phyloP scores from a whole-genome alignment of 2,888 invertebrate genomes.

The Augochlorella aurata region DNA sequence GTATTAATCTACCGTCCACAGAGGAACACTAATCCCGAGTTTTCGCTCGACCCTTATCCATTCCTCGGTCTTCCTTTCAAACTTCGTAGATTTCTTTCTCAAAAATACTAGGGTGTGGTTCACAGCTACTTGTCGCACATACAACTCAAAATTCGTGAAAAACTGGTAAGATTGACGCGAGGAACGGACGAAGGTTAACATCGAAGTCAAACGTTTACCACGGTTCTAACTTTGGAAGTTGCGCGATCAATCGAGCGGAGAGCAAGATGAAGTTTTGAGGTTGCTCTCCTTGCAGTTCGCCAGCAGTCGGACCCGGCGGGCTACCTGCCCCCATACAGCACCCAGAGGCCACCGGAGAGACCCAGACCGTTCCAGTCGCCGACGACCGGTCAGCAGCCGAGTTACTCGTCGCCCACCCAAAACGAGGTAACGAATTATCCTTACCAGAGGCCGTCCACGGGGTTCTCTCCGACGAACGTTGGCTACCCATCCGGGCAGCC shows the following conservation, averaged over 20 bases:
- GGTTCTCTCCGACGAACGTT: slow-evolving; percentile 69
- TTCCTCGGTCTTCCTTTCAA: background rate
- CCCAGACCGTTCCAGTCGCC: slow-evolving; percentile 88
- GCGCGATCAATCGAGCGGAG: background rate
- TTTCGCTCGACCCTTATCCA: background rate
- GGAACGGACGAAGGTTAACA: background rate
- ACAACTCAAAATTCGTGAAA: too few relatives aligned
- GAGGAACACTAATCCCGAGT: background rate
- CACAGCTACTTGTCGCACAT: too few relatives aligned
- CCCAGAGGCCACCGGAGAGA: slow-evolving; percentile 84
- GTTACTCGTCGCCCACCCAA: slow-evolving; percentile 74
- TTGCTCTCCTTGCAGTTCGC: slow-evolving; percentile 83
- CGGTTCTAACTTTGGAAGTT: background rate
- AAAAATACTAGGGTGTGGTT: too few relatives aligned
- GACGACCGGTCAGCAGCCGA: slow-evolving; percentile 73
- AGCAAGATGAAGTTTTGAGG: background rate
- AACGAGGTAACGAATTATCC: slow-evolving; percentile 74
- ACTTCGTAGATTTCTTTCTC: too few relatives aligned
- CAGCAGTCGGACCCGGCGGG: slow-evolving; percentile 82
- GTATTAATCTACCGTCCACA: slow-evolving; percentile 4
- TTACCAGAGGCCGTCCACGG: slow-evolving; percentile 74
- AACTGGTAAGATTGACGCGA: background rate
- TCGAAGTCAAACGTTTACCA: background rate
- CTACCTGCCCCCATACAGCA: slow-evolving; percentile 85
- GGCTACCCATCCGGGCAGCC: slow-evolving; percentile 50